Conservation (phyloP, 1,140 invertebrate genomes). For the Trypoxylus dichotomus region DNA sequence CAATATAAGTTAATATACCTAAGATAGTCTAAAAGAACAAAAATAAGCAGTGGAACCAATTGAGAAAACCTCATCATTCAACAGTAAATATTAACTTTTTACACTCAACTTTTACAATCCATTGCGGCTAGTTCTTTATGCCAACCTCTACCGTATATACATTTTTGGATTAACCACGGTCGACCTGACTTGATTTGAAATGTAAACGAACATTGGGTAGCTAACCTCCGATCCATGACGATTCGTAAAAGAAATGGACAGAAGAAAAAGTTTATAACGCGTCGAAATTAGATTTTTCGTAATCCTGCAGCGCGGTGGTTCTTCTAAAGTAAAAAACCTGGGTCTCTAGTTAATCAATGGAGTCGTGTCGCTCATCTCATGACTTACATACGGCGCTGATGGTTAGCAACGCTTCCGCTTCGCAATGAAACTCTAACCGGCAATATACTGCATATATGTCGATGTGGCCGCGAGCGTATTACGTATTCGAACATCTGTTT, state of each 20-base stretch:
- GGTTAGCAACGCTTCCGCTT: background rate
- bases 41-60: too few species aligned
- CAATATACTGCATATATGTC: background rate
- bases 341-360: background rate
- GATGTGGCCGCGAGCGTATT: background rate
- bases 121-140: background rate
- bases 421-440: background rate
- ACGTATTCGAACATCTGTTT: background rate
- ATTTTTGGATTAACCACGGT: background rate
- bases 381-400: background rate
- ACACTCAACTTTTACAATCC: background rate
- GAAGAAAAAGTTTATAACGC: background rate
- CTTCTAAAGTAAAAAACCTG: background rate
- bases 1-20: too few species aligned
- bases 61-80: too few species aligned
- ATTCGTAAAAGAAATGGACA: background rate
- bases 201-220: background rate
- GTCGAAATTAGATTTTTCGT: constrained; percentile 3
- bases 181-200: background rate
- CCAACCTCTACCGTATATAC: background rate
- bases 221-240: background rate
- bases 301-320: background rate
- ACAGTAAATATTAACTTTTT: background rate
- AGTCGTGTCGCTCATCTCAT: background rate
- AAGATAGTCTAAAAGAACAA: too few species aligned